Evolutionary conservation across 2,888 invertebrate species (phyloP), one percentile per base, ranked within the genome.

Genomic region (Eristalis tenax): DNA sequence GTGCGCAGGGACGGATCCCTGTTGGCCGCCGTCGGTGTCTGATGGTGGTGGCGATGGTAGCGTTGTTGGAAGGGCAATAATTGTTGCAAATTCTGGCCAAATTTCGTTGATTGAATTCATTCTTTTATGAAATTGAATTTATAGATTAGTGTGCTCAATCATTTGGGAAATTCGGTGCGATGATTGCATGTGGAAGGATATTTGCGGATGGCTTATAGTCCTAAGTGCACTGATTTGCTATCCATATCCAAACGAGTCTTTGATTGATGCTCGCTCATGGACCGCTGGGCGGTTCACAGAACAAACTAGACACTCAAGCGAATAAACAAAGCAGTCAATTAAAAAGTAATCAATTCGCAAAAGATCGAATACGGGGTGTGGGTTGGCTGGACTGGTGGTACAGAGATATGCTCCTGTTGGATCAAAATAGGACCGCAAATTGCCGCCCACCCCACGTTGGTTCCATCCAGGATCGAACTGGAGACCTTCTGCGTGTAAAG

Each of bases 401-500:
- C 26, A 3, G 1, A 5, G 6, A 13, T 18, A 8, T 18, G 1
- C 2, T 38, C 38, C 2, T 0, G 8, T 50, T 50, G 18, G 50
- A 50, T 50, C 50, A 50, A 50, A 50, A 50, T 50, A 50, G 18
- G 18, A n/a, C n/a, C 6, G 43, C n/a, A 6, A 5, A 15, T 18
- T 2, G 18, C 18, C 8, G 18, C 10, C 18, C 43, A 4, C 6
- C 50, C 3, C 26, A 26, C 3, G 1, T 1, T 92, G 93, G 92
- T 92, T 92, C 92, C 92, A 93, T 93, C 92, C 92, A 91, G 93
- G 92, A 92, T 93, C 93, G 93, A 93, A 93, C 93, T 91, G 93
- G 93, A 93, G 93, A 93, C 93, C 93, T 93, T 93, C 93, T 93
- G 93, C 93, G 93, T 93, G 93, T 93, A 93, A 93, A 93, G 93